phyloP scores from a whole-genome alignment of 1,140 invertebrate genomes.

The Bombus fervidus region DNA sequence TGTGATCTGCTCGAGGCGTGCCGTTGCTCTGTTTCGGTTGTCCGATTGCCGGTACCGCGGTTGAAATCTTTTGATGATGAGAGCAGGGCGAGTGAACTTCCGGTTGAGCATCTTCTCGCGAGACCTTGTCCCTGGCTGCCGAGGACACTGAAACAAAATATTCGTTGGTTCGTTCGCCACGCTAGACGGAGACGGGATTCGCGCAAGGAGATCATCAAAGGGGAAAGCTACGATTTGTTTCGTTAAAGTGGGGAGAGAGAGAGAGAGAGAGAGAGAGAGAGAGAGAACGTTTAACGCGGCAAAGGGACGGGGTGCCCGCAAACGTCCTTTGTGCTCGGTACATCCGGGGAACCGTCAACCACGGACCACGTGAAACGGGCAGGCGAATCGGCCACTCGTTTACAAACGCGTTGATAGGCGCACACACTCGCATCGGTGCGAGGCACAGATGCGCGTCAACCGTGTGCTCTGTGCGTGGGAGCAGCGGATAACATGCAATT shows the following conservation, averaged over 20 bases:
- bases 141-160: slow-evolving; percentile 63
- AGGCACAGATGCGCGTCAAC: slow-evolving; percentile 45
- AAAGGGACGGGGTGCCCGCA: slow-evolving; percentile 36
- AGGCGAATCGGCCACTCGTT: slow-evolving; percentile 58
- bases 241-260: slow-evolving; percentile 29
- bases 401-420: slow-evolving; percentile 51
- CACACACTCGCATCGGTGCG: background rate
- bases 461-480: slow-evolving; percentile 63
- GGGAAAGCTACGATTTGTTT: slow-evolving; percentile 22
- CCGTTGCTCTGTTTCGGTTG: slow-evolving; percentile 64
- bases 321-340: slow-evolving; percentile 58
- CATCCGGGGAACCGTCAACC: slow-evolving; percentile 55
- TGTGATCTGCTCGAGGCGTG: slow-evolving; percentile 55
- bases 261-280: slow-evolving; percentile 42
- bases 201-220: background rate
- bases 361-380: slow-evolving; percentile 60
- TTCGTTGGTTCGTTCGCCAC: background rate
- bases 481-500: slow-evolving; percentile 80
- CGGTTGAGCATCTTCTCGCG: slow-evolving; percentile 59
- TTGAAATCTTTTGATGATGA: slow-evolving; percentile 45
- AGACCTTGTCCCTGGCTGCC: slow-evolving; percentile 63
- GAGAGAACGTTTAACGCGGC: background rate
- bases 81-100: slow-evolving; percentile 56
- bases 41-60: background rate
- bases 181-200: background rate